Percentiles rank a stretch among this genome's conserved stretches.
Conservation (phyloP, 2,888 invertebrate species). For the Lasioglossum calceatum region DNA sequence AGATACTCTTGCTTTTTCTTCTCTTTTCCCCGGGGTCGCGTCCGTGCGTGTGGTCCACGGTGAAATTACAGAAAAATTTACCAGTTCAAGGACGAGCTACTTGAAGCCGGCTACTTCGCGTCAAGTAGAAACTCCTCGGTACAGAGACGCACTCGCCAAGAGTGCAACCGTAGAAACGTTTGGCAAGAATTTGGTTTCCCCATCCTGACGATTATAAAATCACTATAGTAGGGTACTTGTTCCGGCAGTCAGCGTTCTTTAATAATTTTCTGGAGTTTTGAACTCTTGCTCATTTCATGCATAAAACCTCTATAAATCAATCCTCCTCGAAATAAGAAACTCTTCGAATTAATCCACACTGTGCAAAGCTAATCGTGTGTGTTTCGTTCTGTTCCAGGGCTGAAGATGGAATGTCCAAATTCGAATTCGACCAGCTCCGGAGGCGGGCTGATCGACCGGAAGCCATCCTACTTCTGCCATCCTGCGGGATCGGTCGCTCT, state of each 20-base stretch:
- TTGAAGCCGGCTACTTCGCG: not conserved
- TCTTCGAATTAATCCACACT: not conserved
- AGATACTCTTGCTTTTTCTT: conserved; percentile 44
- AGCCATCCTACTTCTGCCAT: conserved; percentile 79
- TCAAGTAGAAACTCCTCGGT: not conserved
- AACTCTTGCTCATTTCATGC: not conserved
- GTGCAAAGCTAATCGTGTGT: not conserved
- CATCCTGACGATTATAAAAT: not conserved
- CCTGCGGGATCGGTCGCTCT: conserved; percentile 74
- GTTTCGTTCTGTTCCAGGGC: conserved; percentile 72
- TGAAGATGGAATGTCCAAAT: conserved; percentile 80
- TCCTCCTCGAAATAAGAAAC: not conserved
- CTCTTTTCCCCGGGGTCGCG: conserved; percentile 29
- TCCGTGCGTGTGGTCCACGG: conserved; percentile 65
- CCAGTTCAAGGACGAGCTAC: conserved; percentile 9
- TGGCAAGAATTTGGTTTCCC: not conserved
- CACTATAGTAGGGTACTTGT: not conserved
- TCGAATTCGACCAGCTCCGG: conserved; percentile 79
- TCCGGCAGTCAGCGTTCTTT: not conserved
- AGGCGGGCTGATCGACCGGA: conserved; percentile 79
- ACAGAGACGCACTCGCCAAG: not conserved
- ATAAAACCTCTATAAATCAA: not conserved
- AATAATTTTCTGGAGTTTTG: not conserved
- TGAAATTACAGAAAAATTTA: conserved; percentile 24
- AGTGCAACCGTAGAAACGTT: too few species aligned